These are phyloP conservation scores for Sebastes cheni DNA, from an alignment of 2,797 vertebrate genomes.

Conservation along the genomic window DNA sequence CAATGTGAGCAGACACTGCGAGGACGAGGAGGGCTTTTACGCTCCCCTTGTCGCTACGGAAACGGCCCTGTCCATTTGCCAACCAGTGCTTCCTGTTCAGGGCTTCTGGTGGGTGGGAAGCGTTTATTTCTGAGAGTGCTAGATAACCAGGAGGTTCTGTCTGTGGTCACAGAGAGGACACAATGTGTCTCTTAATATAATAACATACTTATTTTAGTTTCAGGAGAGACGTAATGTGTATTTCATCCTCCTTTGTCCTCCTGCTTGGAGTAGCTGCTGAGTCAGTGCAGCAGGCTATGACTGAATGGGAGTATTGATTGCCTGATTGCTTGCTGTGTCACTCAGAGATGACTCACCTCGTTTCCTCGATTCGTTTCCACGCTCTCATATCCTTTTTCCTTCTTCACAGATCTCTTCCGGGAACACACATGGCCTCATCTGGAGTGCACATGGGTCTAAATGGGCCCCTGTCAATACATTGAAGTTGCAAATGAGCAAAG, in stretches of 20 bases:
- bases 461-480: constrained; percentile 47
- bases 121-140: neutral
- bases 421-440: constrained; percentile 56
- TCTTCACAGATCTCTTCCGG: constrained; percentile 9
- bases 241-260: neutral
- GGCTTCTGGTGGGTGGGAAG: constrained; percentile 36
- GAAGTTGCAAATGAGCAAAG: constrained; percentile 43
- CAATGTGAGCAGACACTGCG: constrained; percentile 29
- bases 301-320: constrained; percentile 49
- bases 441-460: constrained; percentile 45
- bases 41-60: constrained; percentile 35
- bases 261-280: constrained; percentile 41
- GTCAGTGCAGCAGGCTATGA: constrained; percentile 45
- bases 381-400: constrained; percentile 33
- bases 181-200: neutral
- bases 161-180: constrained; percentile 12
- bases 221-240: neutral
- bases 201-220: neutral
- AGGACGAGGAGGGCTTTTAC: constrained; percentile 42
- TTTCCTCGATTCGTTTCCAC: constrained; percentile 28
- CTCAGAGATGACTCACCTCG: constrained; percentile 60
- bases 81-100: constrained; percentile 61
- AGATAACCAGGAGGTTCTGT: constrained; percentile 38
- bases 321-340: constrained; percentile 25
- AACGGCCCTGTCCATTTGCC: constrained; percentile 57